Evolutionary conservation across 2,888 invertebrate species (phyloP), one percentile per base, ranked within the genome.

Genomic region (Drosophila emarginata): DNA sequence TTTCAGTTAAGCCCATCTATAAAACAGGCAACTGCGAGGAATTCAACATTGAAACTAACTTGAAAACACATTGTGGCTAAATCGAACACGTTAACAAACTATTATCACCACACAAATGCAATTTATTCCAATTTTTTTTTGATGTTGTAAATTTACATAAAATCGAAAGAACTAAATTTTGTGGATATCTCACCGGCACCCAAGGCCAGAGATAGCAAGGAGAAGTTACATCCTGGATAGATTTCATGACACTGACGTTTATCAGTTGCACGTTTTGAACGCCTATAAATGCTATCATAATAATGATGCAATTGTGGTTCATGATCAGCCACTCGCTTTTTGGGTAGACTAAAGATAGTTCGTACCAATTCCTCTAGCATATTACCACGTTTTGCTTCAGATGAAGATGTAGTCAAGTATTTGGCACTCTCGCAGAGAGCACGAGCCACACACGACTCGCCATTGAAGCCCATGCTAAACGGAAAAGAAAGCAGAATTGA

Each of bases 351-450:
- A 78, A 96, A 95, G 23, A 95, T 92, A 14, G 94, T 94, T 79
- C 95, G 93, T 69, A 96, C 93, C 91, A 96, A 93, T 90, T 96
- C 95, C 76, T 95, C 94, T 1, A 95, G 90, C 92, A 95, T 93
- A 63, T 94, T 95, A 12, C 93, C 93, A 11, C 93, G 94, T 67
- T 93, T 93, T 0, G 94, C 93, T 11, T 93, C 92, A 0, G 69
- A 37, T 1, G 61, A 92, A 0, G 72, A 45, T 1, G 63, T 60
- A 9, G 72, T 67, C 37, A 96, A 92, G 12, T 94, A 92, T 72
- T 94, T 94, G 0, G 94, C 94, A 2, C 95, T 94, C 88, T 96
- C 96, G 89, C 96, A 96, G 0, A 96, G 91, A 0, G 96, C 94
- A 63, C 95, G 94, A 51, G 95, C 91, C 45, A 96, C 93, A 86